A percentile compares a stretch with the other conserved stretches of the same genome.
Evolutionary conservation across 2,888 invertebrate genomes (phyloP).

Genomic region (Perithous albicinctus): DNA sequence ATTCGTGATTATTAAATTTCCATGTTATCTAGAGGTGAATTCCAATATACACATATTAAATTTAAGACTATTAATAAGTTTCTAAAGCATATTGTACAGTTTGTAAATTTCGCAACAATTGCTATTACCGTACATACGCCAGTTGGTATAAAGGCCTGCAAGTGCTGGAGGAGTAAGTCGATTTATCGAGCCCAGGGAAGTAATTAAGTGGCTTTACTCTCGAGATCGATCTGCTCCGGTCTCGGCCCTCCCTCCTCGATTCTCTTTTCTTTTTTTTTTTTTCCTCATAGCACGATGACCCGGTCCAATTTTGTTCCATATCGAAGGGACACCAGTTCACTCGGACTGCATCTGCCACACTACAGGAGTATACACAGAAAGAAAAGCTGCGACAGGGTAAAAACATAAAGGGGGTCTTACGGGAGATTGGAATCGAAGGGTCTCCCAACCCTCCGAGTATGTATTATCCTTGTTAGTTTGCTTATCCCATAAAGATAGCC

Average conservation of each 20-base stretch:
- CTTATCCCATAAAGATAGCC: conserved; percentile 37
- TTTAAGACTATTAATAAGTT: too few species aligned
- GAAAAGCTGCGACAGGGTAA: neutral
- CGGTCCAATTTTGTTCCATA: conserved; percentile 47
- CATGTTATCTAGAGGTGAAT: too few species aligned
- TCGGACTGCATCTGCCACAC: conserved; percentile 16
- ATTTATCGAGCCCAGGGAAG: conserved; percentile 54
- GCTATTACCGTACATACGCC: neutral
- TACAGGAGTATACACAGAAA: neutral
- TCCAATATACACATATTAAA: too few species aligned
- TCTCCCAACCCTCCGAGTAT: conserved; percentile 26
- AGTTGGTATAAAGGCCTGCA: neutral
- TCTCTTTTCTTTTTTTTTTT: too few species aligned
- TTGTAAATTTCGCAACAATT: too few species aligned
- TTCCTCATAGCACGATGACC: conserved; percentile 27
- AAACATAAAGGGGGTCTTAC: conserved; percentile 26
- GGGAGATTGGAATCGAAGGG: conserved; percentile 48
- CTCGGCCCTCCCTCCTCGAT: neutral
- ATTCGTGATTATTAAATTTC: too few species aligned
- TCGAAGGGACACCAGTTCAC: conserved; percentile 32
- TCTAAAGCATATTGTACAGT: too few species aligned
- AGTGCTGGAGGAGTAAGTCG: conserved; percentile 16
- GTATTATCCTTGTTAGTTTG: conserved; percentile 47
- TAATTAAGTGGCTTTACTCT: conserved; percentile 59
- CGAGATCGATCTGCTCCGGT: conserved; percentile 44